Evolutionary conservation across 2,113 vertebrate species (phyloP).

Genomic region (Paracanthobrama guichenoti): DNA sequence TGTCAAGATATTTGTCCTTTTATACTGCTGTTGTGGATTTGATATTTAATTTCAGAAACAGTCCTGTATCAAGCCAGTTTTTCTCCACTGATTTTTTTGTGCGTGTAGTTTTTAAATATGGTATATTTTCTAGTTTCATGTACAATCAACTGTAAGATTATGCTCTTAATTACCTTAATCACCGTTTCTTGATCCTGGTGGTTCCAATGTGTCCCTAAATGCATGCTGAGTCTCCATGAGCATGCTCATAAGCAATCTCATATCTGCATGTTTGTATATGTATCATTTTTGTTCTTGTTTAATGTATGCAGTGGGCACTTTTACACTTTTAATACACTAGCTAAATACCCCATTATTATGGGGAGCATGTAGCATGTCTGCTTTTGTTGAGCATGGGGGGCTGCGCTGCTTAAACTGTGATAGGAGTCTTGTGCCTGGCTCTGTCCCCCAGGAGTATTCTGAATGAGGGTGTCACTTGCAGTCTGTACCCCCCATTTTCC

Average conservation of each 20-base stretch:
- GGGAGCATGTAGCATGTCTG: conserved; percentile 23
- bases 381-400: conserved; percentile 79
- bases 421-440: conserved; percentile 81
- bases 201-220: conserved; percentile 3
- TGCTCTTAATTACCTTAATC: not conserved
- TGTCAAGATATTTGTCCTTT: not conserved
- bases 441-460: conserved; percentile 75
- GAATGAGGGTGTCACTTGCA: conserved; percentile 78
- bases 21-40: not conserved
- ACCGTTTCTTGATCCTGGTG: not conserved
- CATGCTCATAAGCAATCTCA: not conserved
- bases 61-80: not conserved
- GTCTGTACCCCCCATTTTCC: conserved; percentile 51
- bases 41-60: not conserved
- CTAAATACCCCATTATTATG: conserved; percentile 32
- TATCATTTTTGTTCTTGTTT: not conserved
- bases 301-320: not conserved
- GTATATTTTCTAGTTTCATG: not conserved
- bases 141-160: not conserved
- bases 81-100: not conserved
- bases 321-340: not conserved
- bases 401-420: conserved; percentile 75
- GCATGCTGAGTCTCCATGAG: not conserved
- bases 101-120: not conserved
- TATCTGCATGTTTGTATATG: conserved; percentile 1